phyloP scores from a whole-genome alignment of 2,888 invertebrate genomes.

The Mechanitis mazaeus region DNA sequence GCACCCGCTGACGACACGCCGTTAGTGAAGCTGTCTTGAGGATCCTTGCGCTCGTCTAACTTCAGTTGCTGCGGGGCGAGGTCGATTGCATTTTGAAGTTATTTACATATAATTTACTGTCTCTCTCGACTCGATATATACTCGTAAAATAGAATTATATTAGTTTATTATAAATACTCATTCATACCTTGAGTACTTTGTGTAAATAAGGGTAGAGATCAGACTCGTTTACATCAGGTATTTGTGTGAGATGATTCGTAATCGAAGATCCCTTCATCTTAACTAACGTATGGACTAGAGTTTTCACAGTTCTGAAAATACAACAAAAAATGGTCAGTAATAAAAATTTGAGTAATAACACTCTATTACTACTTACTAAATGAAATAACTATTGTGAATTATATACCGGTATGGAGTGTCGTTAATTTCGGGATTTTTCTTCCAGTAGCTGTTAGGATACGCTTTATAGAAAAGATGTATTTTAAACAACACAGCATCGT shows the following conservation, averaged over 20 bases:
- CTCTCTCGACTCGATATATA: not conserved
- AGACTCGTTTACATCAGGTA: constrained; percentile 86
- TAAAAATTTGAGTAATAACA: too few relatives aligned
- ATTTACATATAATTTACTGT: not conserved
- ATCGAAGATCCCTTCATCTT: constrained; percentile 91
- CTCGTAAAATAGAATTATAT: not conserved
- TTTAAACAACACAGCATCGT: constrained; percentile 86
- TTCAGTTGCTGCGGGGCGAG: constrained; percentile 60
- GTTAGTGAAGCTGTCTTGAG: constrained; percentile 54
- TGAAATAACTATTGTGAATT: too few relatives aligned
- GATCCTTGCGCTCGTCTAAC: constrained; percentile 76
- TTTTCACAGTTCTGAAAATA: constrained; percentile 88
- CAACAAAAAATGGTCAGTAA: constrained; percentile 2
- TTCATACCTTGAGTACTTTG: constrained; percentile 83
- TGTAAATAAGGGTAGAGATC: constrained; percentile 91
- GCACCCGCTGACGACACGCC: constrained; percentile 70
- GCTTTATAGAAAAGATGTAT: constrained; percentile 92
- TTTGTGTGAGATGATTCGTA: constrained; percentile 85
- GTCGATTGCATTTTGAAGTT: not conserved
- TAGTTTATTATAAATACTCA: not conserved
- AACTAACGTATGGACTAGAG: constrained; percentile 93
- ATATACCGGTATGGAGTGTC: constrained; percentile 87
- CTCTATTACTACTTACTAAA: too few relatives aligned
- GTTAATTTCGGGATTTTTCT: constrained; percentile 80
- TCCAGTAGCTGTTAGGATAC: constrained; percentile 92